Evolutionary conservation across 2,113 vertebrate species (phyloP), one percentile per base, ranked within the genome.

Genomic region (Atherinomorus stipes): DNA sequence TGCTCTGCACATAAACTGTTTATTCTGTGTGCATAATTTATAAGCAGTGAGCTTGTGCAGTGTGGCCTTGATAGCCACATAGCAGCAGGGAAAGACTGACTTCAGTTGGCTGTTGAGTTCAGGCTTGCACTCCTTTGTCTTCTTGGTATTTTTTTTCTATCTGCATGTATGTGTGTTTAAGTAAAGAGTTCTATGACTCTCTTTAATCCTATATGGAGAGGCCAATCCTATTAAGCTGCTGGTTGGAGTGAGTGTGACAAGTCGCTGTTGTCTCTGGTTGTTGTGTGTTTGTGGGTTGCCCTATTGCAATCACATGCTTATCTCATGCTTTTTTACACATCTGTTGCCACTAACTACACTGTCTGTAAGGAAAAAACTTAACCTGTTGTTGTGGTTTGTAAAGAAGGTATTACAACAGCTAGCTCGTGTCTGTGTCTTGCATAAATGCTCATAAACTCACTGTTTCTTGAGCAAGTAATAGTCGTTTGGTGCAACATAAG

Each of bases 191-290:
- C 69, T 65, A 75, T 61, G 22, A 71, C 66, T 77, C 71, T 34
- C 59, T 81, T 85, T 89, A 90, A 92, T 87, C 88, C 87, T 54
- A 57, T 72, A 82, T 80, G 62, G 54, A 58, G 69, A 69, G 67
- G 72, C 58, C 52, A 81, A 90, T 89, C 90, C 84, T 84, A 76
- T 92, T 90, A 88, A 58, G 42, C 34, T 71, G 18, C 62, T 74
- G 73, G 76, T 64, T 74, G 52, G 22, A 65, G 70, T 38, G 50
- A 57, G 49, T 79, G 44, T 57, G 68, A 75, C 26, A 19, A 58
- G 64, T 81, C 64, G 60, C 26, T 37, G 23, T 75, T 53, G 50
- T 61, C 23, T 42, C 22, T 60, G 45, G 64, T 34, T 56, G 57
- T 18, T 51, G 58, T 63, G 69, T 72, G 45, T 53, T 53, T 69